Evolutionary conservation across 2,888 invertebrate genomes (phyloP), one percentile per base, ranked within the genome.

Genomic region (Alsophila aescularia): DNA sequence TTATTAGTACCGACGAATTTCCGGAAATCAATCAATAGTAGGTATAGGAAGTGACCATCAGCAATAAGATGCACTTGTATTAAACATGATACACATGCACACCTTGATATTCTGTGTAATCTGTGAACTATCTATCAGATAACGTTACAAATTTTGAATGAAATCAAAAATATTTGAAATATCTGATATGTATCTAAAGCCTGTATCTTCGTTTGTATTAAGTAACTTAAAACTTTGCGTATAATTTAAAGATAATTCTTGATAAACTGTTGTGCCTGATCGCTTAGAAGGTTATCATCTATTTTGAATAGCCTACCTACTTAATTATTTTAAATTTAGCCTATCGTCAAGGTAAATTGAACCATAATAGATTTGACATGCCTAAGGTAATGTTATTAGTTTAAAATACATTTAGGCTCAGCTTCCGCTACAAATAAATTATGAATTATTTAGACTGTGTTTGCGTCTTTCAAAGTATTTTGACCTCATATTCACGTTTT

Each of bases 291-390:
- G 53, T 15, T 41, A 45, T 13, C 34, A 2, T 44, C 34, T 35
- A 15, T 13, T 42, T 44, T 12, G 27, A 52, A 37, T 32, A 49
- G 47, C 35, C 48, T 8, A 24, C 35, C 48, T 8, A 24, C 2
- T 48, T 49, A 34, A 42, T 52, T 54, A 47, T 53, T 62, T 45
- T 47, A 53, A 53, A 7, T 40, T 36, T 36, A 49, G 39, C 42
- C 34, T 41, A 40, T 18, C 21, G 32, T 52, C 64, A 64, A 64
- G 64, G 64, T 34, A 14, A 54, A 41, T 44, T 12, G 5, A 14
- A 50, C 52, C n/a, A 42, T 58, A 58, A 59, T 62, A 62, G 54
- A 47, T 43, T 31, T 45, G 24, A 24, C 36, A 42, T 50, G 34
- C 40, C 24, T 41, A 32, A 29, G 32, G 42, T 37, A 31, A 48